Base-by-base conservation (phyloP, 2,797 vertebrate species). In the Todus mexicanus region DNA sequence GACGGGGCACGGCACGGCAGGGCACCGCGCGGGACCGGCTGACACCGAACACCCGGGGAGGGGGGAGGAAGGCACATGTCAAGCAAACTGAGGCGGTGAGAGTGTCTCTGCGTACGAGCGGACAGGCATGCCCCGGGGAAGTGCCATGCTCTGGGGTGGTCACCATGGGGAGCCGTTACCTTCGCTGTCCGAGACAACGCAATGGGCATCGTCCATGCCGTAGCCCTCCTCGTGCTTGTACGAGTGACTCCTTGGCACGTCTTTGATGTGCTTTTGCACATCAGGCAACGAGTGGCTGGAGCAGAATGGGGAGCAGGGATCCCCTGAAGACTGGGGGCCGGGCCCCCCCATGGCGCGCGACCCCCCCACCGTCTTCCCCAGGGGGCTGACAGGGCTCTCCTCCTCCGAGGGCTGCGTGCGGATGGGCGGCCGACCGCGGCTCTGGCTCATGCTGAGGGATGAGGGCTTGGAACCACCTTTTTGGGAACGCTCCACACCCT, bases 141-240 rank as follows among this genome's bases (percentile, higher is more conserved):
- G 87, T 56, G 87, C 87, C 97, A 98, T 97, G 97, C 97, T 96
- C 77, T 97, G 94, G 95, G 96, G 88, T 96, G 94, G 61, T 99
- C 98, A 99, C 98, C 99, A 99, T 92, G 97, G 98, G 94, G 93
- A 96, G 96, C 96, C 84, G 97, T 99, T 99, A 99, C 99, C 99
- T 99, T 99, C 99, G 31, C 99, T 99, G 98, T 99, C 99, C 61
- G 99, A 99, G 96, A 99, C 99, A 96, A 99, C 99, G 97, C 99
- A 99, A 96, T 99, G 99, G 97, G 99, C 98, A 97, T 99, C 99
- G 85, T 99, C 99, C 96, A 99, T 98, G 92, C 99, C 98, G 98
- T 99, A 99, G 93, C 98, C 98, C 95, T 99, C 99, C 90, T 99
- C 99, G 56, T 98, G 99, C 97, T 99, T 99, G 97, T 99, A 99